A percentile compares a stretch with the other conserved stretches of the same genome.
phyloP scores from a whole-genome alignment of 2,888 invertebrate species.

The Augiades crinisus region DNA sequence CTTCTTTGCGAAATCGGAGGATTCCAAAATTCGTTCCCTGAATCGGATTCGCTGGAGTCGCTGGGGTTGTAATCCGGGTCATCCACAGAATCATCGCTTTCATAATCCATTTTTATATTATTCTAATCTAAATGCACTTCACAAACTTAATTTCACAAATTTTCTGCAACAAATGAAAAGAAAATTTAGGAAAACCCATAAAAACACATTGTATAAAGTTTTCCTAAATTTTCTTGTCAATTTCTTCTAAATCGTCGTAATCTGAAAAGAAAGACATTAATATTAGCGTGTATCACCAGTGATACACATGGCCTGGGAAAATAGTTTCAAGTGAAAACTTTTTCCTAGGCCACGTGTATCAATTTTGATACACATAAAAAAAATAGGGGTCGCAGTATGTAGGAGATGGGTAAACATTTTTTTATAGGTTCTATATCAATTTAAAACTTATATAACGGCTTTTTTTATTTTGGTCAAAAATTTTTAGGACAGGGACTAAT shows the following conservation, averaged over 20 bases:
- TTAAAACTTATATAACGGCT: no score
- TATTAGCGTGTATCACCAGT: neutral
- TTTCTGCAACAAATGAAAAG: slow-evolving; percentile 1
- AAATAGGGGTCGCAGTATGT: neutral
- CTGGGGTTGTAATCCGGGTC: neutral
- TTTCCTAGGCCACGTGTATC: no score
- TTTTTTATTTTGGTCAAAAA: no score
- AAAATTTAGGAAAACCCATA: neutral
- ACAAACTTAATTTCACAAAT: neutral
- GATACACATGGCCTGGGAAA: slow-evolving; percentile 1
- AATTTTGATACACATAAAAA: no score
- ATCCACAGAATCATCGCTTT: neutral
- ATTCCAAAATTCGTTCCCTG: neutral
- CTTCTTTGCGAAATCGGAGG: neutral
- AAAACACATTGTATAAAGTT: neutral
- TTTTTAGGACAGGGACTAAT: no score
- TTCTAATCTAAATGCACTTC: neutral
- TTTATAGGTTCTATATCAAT: no score
- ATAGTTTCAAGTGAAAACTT: neutral
- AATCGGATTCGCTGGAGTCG: neutral
- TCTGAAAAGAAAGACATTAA: neutral
- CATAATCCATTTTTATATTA: slow-evolving; percentile 5
- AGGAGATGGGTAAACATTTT: neutral
- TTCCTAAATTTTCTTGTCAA: neutral
- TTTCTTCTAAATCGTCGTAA: neutral